These are phyloP conservation scores for Nasonia longicornis DNA, from an alignment of 1,140 invertebrate species.

Conservation along the genomic window DNA sequence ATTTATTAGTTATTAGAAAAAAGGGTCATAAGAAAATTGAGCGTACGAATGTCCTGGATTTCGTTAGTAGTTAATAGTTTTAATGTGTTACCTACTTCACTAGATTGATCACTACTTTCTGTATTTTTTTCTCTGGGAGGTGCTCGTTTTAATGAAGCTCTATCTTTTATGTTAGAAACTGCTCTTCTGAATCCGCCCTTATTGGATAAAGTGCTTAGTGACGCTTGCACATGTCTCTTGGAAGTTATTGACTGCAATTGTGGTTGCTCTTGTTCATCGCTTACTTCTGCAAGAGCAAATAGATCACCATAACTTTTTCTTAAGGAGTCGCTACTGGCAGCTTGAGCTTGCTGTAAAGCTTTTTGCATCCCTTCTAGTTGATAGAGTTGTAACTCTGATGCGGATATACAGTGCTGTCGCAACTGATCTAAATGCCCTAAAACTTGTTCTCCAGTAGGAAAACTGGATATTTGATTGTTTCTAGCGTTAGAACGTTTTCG, in stretches of 20 bases:
- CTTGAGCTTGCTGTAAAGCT: slow-evolving; percentile 84
- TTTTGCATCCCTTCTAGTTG: slow-evolving; percentile 89
- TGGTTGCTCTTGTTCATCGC: slow-evolving; percentile 74
- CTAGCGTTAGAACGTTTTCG: slow-evolving; percentile 82
- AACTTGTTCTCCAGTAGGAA: slow-evolving; percentile 83
- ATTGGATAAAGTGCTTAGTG: slow-evolving; percentile 55
- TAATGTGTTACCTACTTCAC: slow-evolving; percentile 73
- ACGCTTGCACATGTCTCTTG: slow-evolving; percentile 69
- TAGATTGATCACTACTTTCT: slow-evolving; percentile 83
- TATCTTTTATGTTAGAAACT: slow-evolving; percentile 65
- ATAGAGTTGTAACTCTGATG: slow-evolving; percentile 75
- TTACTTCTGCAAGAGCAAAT: slow-evolving; percentile 90
- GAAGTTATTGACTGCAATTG: slow-evolving; percentile 70
- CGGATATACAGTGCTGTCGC: slow-evolving; percentile 78
- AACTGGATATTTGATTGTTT: slow-evolving; percentile 72
- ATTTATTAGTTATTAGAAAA: too few species aligned
- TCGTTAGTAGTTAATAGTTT: too few species aligned
- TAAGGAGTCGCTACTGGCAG: slow-evolving; percentile 83
- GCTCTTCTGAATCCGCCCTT: slow-evolving; percentile 67
- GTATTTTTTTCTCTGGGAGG: slow-evolving; percentile 70
- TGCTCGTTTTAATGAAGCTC: slow-evolving; percentile 69
- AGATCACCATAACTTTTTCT: slow-evolving; percentile 93
- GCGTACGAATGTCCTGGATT: too few species aligned
- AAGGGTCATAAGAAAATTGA: too few species aligned
- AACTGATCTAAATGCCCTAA: slow-evolving; percentile 93